Conservation (phyloP, 2,888 invertebrate species). For the Periphyllus acericola region DNA sequence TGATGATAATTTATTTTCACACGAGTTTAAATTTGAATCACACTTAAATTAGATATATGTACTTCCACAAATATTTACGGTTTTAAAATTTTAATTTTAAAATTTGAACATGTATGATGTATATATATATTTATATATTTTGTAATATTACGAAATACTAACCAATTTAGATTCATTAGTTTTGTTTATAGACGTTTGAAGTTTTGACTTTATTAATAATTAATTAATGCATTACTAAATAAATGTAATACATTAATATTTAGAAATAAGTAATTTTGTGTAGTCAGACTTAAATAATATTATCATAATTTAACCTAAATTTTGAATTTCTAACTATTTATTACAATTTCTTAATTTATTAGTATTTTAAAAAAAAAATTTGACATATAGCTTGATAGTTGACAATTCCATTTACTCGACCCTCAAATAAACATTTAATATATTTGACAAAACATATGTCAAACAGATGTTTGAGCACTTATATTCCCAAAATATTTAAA, state of each 20-base stretch:
- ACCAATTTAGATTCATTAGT: neutral
- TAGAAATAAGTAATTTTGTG: neutral
- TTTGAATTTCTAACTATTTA: neutral
- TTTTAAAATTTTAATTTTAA: neutral
- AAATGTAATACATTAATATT: neutral
- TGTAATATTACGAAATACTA: neutral
- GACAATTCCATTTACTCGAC: neutral
- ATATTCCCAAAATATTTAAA: neutral
- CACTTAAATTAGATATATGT: neutral
- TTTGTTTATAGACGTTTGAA: neutral
- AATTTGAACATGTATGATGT: neutral
- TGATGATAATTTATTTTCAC: too few species aligned
- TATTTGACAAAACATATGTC: neutral
- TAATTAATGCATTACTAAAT: neutral
- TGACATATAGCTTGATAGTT: neutral
- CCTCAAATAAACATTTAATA: neutral
- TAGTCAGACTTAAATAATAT: neutral
- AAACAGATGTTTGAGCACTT: neutral
- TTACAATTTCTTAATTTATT: neutral
- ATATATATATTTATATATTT: neutral
- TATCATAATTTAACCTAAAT: neutral
- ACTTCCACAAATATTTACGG: neutral
- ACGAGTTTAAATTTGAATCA: neutral
- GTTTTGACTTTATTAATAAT: neutral
- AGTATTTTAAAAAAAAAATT: neutral